Conservation (phyloP, 2,888 invertebrate genomes). For the Nephrotoma flavescens region DNA sequence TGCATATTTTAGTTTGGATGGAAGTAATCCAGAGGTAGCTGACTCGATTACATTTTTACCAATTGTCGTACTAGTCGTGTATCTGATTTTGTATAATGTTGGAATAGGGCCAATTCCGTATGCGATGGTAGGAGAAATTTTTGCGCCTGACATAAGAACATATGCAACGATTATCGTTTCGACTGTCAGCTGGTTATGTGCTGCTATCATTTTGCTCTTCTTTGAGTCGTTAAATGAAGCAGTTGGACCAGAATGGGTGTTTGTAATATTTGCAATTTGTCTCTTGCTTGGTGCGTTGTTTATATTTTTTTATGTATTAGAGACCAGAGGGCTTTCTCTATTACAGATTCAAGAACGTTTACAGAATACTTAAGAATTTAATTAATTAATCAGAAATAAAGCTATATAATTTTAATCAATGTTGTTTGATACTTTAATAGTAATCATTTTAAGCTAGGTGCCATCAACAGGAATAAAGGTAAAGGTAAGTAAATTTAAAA, state of each 20-base stretch:
- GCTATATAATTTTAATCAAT: no score
- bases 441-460: no score
- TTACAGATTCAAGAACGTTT: neutral
- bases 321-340: neutral
- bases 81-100: neutral
- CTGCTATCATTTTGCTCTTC: neutral
- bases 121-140: neutral
- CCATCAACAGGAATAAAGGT: no score
- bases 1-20: neutral
- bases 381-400: no score
- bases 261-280: neutral
- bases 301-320: neutral
- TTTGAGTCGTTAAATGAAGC: neutral
- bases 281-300: neutral
- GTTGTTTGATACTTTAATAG: no score
- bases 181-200: neutral
- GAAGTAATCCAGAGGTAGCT: neutral
- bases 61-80: neutral
- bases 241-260: neutral
- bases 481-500: no score
- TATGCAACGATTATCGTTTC: neutral
- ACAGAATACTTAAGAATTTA: no score
- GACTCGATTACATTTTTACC: neutral
- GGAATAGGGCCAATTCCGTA: neutral
- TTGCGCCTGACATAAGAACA: neutral